Conservation (phyloP, 92 coral and sea anemone genomes). For the Galaxea fascicularis region DNA sequence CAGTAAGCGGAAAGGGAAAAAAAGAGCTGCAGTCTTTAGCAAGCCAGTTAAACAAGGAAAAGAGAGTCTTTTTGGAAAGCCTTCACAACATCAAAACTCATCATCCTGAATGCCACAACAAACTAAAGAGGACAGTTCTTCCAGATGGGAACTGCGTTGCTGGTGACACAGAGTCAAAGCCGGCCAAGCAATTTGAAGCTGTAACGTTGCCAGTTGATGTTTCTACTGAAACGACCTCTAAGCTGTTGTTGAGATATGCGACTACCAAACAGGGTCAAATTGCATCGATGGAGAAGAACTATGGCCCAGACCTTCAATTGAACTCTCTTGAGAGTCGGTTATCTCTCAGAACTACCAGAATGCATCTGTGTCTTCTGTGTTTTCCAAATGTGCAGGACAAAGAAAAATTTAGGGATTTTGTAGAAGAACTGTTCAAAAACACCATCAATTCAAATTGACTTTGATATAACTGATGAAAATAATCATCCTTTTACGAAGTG, state of each 20-base stretch:
- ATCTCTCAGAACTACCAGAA: background rate
- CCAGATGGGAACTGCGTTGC: background rate
- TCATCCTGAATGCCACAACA: background rate
- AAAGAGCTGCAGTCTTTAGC: conserved; percentile 50
- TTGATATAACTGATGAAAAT: background rate
- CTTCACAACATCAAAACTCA: conserved; percentile 32
- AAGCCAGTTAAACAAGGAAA: conserved; percentile 53
- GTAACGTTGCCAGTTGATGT: background rate
- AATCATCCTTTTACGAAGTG: background rate
- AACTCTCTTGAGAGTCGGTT: background rate
- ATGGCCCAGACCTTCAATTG: background rate
- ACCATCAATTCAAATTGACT: background rate
- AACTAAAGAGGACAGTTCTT: background rate
- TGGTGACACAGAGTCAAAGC: background rate
- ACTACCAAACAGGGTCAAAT: background rate
- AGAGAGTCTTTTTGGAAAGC: conserved; percentile 62
- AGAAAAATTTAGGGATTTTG: conserved; percentile 16
- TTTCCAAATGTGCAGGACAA: conserved; percentile 41
- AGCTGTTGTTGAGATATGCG: background rate
- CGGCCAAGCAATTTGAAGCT: background rate
- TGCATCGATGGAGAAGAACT: background rate
- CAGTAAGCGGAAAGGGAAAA: conserved; percentile 49
- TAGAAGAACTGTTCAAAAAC: conserved; percentile 20
- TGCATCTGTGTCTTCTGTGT: conserved; percentile 25
- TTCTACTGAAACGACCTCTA: background rate